A percentile compares a stretch with the other conserved stretches of the same genome.
phyloP scores from a whole-genome alignment of 2,888 invertebrate genomes.

The Rugalucina vietnamica region DNA sequence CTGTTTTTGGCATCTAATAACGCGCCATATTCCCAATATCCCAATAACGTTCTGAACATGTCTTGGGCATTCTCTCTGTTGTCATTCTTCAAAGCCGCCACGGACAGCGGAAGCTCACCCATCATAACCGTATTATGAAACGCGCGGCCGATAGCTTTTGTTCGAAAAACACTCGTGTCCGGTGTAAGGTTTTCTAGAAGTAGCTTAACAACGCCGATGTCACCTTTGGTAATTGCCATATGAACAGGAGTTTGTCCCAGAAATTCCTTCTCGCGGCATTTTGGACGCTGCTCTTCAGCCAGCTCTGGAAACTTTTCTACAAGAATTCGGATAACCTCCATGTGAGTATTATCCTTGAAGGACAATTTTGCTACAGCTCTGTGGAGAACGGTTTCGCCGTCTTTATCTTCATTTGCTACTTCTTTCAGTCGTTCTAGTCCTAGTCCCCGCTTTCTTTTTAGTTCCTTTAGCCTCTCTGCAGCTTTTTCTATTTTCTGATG shows the following conservation, averaged over 20 bases:
- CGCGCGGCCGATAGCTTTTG: conserved; percentile 55
- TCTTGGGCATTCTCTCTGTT: conserved; percentile 56
- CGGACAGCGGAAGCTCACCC: conserved; percentile 64
- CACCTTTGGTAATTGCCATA: conserved; percentile 65
- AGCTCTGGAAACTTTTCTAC: conserved; percentile 42
- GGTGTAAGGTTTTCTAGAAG: conserved; percentile 39
- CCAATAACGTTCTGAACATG: too few species aligned
- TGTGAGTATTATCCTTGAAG: conserved; percentile 24
- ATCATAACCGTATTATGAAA: conserved; percentile 68
- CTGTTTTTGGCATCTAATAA: conserved; percentile 54
- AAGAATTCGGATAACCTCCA: conserved; percentile 24
- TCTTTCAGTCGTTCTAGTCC: too few species aligned
- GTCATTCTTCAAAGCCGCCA: conserved; percentile 64
- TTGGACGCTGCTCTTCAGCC: conserved; percentile 42
- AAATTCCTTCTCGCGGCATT: conserved; percentile 49
- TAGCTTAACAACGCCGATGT: conserved; percentile 36
- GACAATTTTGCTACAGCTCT: conserved; percentile 34
- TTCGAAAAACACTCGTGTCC: conserved; percentile 34
- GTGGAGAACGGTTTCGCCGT: conserved; percentile 45
- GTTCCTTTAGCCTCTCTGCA: too few species aligned
- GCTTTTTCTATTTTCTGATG: too few species aligned
- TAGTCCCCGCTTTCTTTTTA: too few species aligned
- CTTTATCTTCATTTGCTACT: not conserved
- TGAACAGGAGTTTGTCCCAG: conserved; percentile 67
- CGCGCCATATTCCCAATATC: conserved; percentile 58